Evolutionary conservation across 1,140 invertebrate species (phyloP), one percentile per base, ranked within the genome.

Genomic region (Zaprionus taronus): DNA sequence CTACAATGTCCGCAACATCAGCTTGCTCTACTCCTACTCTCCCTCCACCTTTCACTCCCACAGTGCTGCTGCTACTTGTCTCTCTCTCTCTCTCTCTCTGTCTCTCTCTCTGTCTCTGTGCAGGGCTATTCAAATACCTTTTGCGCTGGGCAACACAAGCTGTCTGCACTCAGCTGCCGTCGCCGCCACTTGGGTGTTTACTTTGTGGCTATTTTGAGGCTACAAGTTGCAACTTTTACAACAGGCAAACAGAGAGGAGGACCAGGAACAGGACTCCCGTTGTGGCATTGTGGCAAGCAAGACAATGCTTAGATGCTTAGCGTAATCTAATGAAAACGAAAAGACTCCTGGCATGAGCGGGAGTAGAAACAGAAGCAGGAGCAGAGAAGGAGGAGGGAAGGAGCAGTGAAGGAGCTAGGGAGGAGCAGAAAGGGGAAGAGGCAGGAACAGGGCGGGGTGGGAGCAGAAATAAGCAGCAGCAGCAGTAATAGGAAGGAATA

Each of bases 161-260:
- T 31, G 31, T 60, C 61, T 36, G 26, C 28, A 68, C 38, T 74
- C 41, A 17, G n/a, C 15, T 56, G 38, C 70, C 71, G 67, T 60
- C 14, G 67, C 31, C 60, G 83, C 63, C 85, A 89, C 84, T 90
- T 72, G 76, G 79, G 84, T 89, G 85, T 89, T 89, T 89, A 89
- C 85, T 90, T 89, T 90, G 85, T 90, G 85, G 85, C 77, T 89
- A 89, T 89, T 89, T 89, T 89, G 85, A 84, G 85, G 85, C 86
- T 90, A 82, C 85, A 82, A 89, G 85, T 85, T 89, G 85, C 85
- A 85, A 85, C 79, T 89, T 90, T 89, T 82, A 74, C 81, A 90
- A 31, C 15, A 31, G 17, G n/a, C 41, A 17, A n/a, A 15, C 7
- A 15, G 38, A n/a, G 38, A n/a, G 38, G 38, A 41, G 38, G 15